Base-by-base conservation (phyloP, 2,113 vertebrate genomes). In the Sander lucioperca region DNA sequence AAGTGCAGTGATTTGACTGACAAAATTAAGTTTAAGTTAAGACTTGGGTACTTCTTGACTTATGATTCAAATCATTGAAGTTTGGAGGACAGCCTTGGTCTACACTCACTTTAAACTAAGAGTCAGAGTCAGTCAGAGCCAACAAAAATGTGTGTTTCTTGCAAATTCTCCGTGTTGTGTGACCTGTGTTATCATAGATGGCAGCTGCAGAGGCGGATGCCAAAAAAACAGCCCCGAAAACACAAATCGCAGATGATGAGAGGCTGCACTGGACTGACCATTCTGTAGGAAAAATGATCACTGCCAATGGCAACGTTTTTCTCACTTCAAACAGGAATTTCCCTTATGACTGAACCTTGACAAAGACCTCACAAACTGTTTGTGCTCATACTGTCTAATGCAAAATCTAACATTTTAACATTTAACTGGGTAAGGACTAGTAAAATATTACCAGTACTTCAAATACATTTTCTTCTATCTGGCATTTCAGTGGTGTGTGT, bases 241-340 rank as follows among this genome's bases (percentile, higher is more conserved):
- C 19, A 68, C 59, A 79, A 65, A 66, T 39, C 70, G 74, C 64
- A 47, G 67, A 72, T 64, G 61, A 82, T 27, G 68, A 80, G 63
- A 56, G 36, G 63, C 73, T 69, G 73, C 16, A 3, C 0, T 33
- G 54, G 48, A 54, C 18, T 48, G 65, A 78, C 77, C 80, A 64
- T 39, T 48, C 71, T 43, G 48, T 47, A 51, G 67, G 58, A 76
- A 56, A 81, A 72, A 57, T 36, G 25, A 62, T 71, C 64, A 36
- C 47, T 30, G 54, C 75, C 75, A 53, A 36, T 23, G 21, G 68
- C 48, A 74, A 57, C 1, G 33, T n/a, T 68, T 57, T 48, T n/a
- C 48, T 62, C 50, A 30, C 51, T 25, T 15, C 47, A 76, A 76
- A 77, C 21, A 59, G 61, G 5, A 67, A 51, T 30, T 50, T 80